Evolutionary conservation across 2,888 invertebrate species (phyloP).

Genomic region (Steromphala cineraria): DNA sequence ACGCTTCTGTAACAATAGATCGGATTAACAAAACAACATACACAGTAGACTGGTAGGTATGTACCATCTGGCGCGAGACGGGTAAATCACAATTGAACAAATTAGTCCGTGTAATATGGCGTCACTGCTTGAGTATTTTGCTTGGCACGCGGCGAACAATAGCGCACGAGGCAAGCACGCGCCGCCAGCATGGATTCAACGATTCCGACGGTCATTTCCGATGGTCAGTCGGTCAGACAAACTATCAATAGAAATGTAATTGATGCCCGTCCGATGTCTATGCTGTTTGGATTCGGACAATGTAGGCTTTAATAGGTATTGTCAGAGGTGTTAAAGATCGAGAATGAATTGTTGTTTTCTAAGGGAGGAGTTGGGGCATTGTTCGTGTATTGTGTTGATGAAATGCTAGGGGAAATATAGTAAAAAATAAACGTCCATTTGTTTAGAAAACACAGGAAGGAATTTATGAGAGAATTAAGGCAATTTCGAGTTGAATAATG

Average conservation of each 20-base stretch:
- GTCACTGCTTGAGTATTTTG: neutral
- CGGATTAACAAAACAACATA: neutral
- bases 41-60: neutral
- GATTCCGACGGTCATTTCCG: neutral
- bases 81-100: neutral
- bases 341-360: neutral
- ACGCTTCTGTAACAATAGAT: no score
- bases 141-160: neutral
- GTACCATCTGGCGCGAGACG: neutral
- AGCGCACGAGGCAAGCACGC: neutral
- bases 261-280: neutral
- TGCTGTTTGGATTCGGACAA: neutral
- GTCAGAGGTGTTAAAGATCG: neutral
- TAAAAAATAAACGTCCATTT: neutral
- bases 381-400: no score
- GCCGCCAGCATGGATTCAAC: neutral
- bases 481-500: constrained; percentile 1
- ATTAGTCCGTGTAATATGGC: neutral
- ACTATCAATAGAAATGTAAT: neutral
- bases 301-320: neutral
- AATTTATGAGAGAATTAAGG: neutral
- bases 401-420: no score
- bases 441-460: neutral
- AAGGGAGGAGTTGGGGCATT: neutral
- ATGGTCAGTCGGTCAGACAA: neutral